Evolutionary conservation across 2,888 invertebrate species (phyloP).

Genomic region (Zygothrica quintamaculata): DNA sequence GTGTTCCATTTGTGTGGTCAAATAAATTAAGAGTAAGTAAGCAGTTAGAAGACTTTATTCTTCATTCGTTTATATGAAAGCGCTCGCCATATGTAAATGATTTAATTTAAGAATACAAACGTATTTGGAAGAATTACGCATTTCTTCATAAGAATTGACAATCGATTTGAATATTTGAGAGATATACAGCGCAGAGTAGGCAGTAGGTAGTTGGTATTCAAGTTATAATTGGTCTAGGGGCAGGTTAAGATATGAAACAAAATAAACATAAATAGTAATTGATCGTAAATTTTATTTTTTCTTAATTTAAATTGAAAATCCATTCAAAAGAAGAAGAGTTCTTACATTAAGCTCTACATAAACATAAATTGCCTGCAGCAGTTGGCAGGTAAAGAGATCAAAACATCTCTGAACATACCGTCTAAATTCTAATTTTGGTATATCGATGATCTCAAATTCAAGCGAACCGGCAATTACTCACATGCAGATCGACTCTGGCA

Average conservation of each 20-base stretch:
- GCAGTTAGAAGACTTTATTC: too few species aligned
- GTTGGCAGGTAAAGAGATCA: conserved; percentile 11
- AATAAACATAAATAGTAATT: conserved; percentile 32
- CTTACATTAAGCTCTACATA: conserved; percentile 23
- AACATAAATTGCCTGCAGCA: conserved; percentile 43
- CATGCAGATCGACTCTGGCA: conserved; percentile 56
- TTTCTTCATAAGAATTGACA: conserved; percentile 75
- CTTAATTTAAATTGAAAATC: conserved; percentile 6
- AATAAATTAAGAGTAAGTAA: too few species aligned
- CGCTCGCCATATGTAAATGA: neutral
- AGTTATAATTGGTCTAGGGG: conserved; percentile 34
- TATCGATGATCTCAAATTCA: conserved; percentile 41
- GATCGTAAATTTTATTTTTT: conserved; percentile 55
- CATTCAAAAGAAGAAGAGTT: conserved; percentile 13
- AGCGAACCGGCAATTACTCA: conserved; percentile 56
- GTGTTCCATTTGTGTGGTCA: too few species aligned
- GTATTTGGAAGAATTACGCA: conserved; percentile 20
- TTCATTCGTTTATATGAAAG: too few species aligned
- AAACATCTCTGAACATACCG: conserved; percentile 12
- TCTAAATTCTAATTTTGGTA: conserved; percentile 43
- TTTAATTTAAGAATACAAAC: conserved; percentile 37
- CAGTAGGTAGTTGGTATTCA: neutral
- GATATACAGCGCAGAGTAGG: conserved; percentile 2
- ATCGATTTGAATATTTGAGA: conserved; percentile 62
- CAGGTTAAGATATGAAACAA: conserved; percentile 8